Base-by-base conservation (phyloP, 2,797 vertebrate genomes). In the Oceanodroma leucorhoa region DNA sequence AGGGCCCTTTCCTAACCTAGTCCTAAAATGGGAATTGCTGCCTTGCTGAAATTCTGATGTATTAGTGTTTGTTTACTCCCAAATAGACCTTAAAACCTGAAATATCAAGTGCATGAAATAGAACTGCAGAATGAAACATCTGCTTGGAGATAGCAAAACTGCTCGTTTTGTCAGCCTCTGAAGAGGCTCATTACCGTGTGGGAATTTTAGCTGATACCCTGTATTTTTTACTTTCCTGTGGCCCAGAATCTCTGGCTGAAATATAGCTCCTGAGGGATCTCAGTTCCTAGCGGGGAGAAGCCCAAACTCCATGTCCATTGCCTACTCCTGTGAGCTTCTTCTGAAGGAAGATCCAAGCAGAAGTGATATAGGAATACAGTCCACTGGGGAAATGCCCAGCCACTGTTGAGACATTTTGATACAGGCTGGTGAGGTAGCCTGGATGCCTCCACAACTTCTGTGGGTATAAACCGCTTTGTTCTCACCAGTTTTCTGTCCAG, bases 51-150 rank as follows among this genome's bases (percentile, higher is more conserved):
- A 67, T 93, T 34, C 78, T 87, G 65, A 53, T 79, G 9, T 53
- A 53, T 60, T 30, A 79, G n/a, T 50, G 5, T 72, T 84, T 83
- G 5, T 83, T 89, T 95, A 70, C 17, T 95, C 75, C 22, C 40
- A 82, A 70, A 48, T 26, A 72, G 46, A 69, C 36, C 32, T 87
- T 81, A 87, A 89, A 79, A 55, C 7, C 27, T 82, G 45, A 94
- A 91, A 93, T 85, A 93, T 66, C 77, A 73, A 82, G 89, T 87
- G 29, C 55, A 67, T 80, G 50, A 89, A 92, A 83, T 41, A 79
- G 67, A 85, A 60, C 27, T 87, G 23, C 48, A 66, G 86, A 41
- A 13, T 69, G 51, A 90, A 95, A 84, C 43, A 17, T 78, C 51
- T 84, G 26, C 66, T 82, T 79, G 26, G 36, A 77, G 53, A 67